phyloP scores from a whole-genome alignment of 1,140 invertebrate species.

The Calosoma granatense region DNA sequence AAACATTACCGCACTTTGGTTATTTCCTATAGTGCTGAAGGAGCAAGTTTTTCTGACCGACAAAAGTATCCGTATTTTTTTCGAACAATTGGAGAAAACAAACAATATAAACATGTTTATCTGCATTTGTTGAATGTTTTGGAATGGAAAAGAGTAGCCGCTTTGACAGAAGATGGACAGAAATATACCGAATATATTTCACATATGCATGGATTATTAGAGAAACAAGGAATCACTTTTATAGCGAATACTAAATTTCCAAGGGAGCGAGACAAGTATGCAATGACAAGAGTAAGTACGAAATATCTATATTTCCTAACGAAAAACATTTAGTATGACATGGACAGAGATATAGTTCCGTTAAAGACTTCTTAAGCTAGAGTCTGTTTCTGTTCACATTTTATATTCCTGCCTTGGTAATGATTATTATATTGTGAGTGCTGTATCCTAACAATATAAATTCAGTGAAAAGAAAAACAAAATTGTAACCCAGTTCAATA shows the following conservation, averaged over 20 bases:
- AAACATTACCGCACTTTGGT: conserved; percentile 66
- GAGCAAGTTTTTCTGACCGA: conserved; percentile 56
- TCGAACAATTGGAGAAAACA: conserved; percentile 71
- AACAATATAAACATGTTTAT: conserved; percentile 63
- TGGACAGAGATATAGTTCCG: not conserved
- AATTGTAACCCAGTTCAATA: too few relatives aligned
- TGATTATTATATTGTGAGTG: too few relatives aligned
- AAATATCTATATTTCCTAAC: not conserved
- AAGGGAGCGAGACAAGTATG: conserved; percentile 39
- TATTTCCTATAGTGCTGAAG: conserved; percentile 75
- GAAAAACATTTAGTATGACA: not conserved
- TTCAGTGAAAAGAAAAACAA: too few relatives aligned
- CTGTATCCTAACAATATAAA: too few relatives aligned
- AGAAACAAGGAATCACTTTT: conserved; percentile 51
- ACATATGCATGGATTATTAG: conserved; percentile 53
- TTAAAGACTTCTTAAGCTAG: not conserved
- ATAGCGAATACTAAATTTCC: conserved; percentile 63
- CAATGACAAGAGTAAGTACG: conserved; percentile 31
- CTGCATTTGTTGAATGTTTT: conserved; percentile 51
- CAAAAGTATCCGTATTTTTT: conserved; percentile 73
- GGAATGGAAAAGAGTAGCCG: conserved; percentile 59
- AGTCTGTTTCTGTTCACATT: conserved; percentile 8
- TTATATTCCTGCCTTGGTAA: too few relatives aligned
- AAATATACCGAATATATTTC: conserved; percentile 74
- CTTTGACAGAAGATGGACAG: conserved; percentile 67